These are phyloP conservation scores for Solea senegalensis DNA, from an alignment of 2,113 vertebrate species.

Conservation along the genomic window DNA sequence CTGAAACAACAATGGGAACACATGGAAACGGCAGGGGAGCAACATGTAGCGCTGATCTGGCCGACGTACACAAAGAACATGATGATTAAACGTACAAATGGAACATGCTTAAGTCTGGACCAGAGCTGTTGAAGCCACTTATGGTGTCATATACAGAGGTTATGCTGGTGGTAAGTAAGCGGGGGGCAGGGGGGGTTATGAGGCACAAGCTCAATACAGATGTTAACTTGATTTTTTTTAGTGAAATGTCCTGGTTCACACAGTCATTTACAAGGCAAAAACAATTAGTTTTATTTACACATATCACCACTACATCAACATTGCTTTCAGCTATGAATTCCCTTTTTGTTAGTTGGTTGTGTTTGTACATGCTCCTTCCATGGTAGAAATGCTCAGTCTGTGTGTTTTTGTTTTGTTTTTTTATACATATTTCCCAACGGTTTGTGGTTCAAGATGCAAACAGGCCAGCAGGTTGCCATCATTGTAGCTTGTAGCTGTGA, in stretches of 20 bases:
- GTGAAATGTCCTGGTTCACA: conserved; percentile 83
- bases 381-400: conserved; percentile 77
- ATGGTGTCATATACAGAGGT: conserved; percentile 81
- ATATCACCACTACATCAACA: conserved; percentile 81
- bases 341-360: conserved; percentile 85
- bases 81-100: conserved; percentile 80
- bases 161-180: conserved; percentile 90
- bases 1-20: conserved; percentile 50
- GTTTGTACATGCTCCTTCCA: conserved; percentile 84
- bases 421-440: conserved; percentile 62
- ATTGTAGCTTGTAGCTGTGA: conserved; percentile 84
- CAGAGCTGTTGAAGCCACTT: conserved; percentile 80
- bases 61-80: conserved; percentile 70
- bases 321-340: conserved; percentile 80
- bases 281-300: conserved; percentile 97
- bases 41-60: conserved; percentile 51
- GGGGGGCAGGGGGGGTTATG: conserved; percentile 89
- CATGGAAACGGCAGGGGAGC: conserved; percentile 42
- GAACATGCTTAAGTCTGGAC: conserved; percentile 82
- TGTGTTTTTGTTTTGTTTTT: conserved; percentile 52
- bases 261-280: conserved; percentile 93
- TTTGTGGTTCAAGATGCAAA: conserved; percentile 89
- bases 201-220: conserved; percentile 87
- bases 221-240: conserved; percentile 89
- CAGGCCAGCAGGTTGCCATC: conserved; percentile 86